These are phyloP conservation scores for Spisula subtruncata DNA, from an alignment of 2,888 invertebrate species.

Conservation along the genomic window DNA sequence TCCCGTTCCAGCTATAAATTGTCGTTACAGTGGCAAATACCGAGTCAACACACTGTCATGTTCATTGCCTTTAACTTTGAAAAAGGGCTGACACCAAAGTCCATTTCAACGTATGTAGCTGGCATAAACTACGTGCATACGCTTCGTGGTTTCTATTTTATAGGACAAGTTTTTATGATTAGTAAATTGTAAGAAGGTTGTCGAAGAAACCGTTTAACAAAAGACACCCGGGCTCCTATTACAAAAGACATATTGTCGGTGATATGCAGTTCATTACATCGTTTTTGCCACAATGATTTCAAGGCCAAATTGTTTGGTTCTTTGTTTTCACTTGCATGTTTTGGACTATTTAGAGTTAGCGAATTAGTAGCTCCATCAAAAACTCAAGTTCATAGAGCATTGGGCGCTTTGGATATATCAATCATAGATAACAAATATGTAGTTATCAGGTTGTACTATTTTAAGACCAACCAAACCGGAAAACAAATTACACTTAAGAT, in stretches of 20 bases:
- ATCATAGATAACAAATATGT: neutral
- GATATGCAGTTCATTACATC: no score
- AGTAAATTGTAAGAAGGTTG: slow-evolving; percentile 39
- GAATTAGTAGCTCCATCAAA: neutral
- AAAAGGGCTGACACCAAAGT: neutral
- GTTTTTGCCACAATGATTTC: neutral
- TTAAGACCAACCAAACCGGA: neutral
- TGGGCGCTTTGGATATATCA: neutral
- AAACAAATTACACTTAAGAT: neutral
- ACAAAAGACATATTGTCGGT: no score
- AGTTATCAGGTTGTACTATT: neutral
- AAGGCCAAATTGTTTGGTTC: neutral
- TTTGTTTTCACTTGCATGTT: neutral
- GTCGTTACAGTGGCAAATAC: neutral
- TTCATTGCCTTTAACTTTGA: neutral
- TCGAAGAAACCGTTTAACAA: neutral
- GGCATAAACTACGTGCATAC: slow-evolving; percentile 36
- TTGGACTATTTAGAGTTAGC: neutral
- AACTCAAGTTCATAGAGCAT: no score
- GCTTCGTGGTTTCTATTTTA: slow-evolving; percentile 4
- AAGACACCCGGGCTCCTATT: no score
- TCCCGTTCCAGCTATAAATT: neutral
- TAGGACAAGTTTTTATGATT: slow-evolving; percentile 32
- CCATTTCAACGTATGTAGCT: slow-evolving; percentile 20
- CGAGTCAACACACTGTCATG: neutral